A percentile compares a stretch with the other conserved stretches of the same genome.
Evolutionary conservation across 1,140 invertebrate species (phyloP).

Genomic region (Drosophila arawakana): DNA sequence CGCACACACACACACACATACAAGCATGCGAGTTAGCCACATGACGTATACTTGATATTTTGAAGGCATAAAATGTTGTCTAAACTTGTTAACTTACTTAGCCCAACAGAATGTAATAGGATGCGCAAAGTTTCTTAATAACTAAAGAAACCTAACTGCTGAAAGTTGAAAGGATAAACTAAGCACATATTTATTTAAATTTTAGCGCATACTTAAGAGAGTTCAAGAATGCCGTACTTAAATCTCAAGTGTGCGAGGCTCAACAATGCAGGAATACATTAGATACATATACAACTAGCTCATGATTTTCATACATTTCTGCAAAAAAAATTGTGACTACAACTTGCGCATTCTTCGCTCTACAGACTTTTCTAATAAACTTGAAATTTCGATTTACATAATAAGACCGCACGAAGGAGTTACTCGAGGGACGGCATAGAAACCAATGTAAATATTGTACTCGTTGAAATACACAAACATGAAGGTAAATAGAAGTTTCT

Average conservation of each 20-base stretch:
- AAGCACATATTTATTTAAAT: slow-evolving; percentile 30
- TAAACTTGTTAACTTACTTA: slow-evolving; percentile 9
- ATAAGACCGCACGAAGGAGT: neutral
- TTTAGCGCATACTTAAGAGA: slow-evolving; percentile 18
- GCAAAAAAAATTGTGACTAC: neutral
- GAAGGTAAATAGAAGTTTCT: neutral
- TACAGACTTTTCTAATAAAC: no score
- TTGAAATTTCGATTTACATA: neutral
- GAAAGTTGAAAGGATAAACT: slow-evolving; percentile 1
- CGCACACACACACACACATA: neutral
- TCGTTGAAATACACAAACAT: neutral
- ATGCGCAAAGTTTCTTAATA: neutral
- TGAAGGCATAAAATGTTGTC: slow-evolving; percentile 7
- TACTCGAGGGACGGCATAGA: neutral
- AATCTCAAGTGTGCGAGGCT: neutral
- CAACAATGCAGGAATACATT: neutral
- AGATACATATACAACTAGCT: neutral
- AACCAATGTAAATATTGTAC: slow-evolving; percentile 1
- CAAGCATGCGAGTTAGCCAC: slow-evolving; percentile 7
- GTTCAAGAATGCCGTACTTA: no score
- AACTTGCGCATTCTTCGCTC: neutral
- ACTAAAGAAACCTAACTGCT: neutral
- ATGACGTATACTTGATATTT: slow-evolving; percentile 47
- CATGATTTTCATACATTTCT: neutral
- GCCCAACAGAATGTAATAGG: neutral